Base-by-base conservation (phyloP, 37 sponge, comb jelly and placozoan species). In the Trichoplax adhaerens region DNA sequence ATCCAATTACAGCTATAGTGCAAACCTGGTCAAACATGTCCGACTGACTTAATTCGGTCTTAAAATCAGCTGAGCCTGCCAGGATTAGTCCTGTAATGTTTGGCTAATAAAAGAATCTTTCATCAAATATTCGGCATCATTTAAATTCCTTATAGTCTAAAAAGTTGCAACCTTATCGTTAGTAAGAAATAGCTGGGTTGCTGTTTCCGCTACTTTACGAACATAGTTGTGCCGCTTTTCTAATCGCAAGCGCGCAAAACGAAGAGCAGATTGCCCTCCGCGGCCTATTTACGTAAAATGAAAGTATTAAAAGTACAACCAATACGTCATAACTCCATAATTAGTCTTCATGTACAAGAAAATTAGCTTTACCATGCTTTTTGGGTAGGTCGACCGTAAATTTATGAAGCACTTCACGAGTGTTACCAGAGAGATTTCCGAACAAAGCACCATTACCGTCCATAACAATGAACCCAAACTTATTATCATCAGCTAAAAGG, bases 401-500 rank as follows among this genome's bases (percentile, higher is more conserved):
- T 82, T 97, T 97, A 79, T 97, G 93, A 50, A 97, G 81, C 0
- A 97, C 88, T 75, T 97, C 94, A 47, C 99, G 57, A 2, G 99
- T 86, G 77, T 97, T 97, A 12, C 99, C 99, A 80, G 84, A 92
- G 51, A 97, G 85, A 0, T 86, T 88, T 8, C 99, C 99, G 79
- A 97, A 97, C 10, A 97, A 82, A 46, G 90, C 83, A 0, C 99
- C 99, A 64, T 97, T 97, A 29, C 99, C 99, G 68, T 97, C 99
- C 94, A 97, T 97, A 4, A 97, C 85, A 49, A 97, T 97, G 65
- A 97, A 97, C 0, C 90, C 99, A 84, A 97, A 97, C 72, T 92
- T 92, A 78, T 97, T 97, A 69, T 97, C 99, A 65, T 97, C 99
- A 4, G 85, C 90, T 6, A 97, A 75, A 2, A 97, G 86, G 57